These are phyloP conservation scores for Valencia hispanica DNA, from an alignment of 2,797 vertebrate species.

Conservation along the genomic window DNA sequence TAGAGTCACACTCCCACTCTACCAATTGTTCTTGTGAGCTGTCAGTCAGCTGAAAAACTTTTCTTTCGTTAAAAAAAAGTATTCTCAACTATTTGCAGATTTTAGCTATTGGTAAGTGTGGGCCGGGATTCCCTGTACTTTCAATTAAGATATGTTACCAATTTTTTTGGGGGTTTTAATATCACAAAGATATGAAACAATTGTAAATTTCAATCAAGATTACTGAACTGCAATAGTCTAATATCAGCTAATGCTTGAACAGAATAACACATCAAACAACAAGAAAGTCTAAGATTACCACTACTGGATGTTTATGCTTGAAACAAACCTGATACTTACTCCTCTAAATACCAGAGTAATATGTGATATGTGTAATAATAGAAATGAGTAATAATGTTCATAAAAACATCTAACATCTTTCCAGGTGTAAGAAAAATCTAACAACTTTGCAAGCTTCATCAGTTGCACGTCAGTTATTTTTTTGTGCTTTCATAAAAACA, in stretches of 20 bases:
- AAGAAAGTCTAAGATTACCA: not conserved
- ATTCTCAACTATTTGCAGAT: no score
- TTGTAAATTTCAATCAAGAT: not conserved
- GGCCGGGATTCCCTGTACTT: no score
- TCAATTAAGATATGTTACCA: not conserved
- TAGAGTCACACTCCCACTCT: not conserved
- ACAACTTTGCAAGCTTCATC: not conserved
- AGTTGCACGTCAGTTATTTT: slow-evolving; percentile 9
- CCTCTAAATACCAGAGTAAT: not conserved
- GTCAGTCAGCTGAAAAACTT: not conserved
- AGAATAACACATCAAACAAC: not conserved
- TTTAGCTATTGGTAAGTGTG: not conserved
- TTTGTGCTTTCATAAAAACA: slow-evolving; percentile 29
- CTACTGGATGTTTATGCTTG: not conserved
- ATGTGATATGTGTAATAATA: not conserved
- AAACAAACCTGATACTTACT: not conserved
- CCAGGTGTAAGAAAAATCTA: not conserved
- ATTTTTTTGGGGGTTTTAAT: not conserved
- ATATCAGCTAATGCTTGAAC: not conserved
- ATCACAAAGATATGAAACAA: not conserved
- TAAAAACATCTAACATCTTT: not conserved
- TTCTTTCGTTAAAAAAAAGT: not conserved
- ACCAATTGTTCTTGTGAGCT: not conserved
- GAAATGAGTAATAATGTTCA: not conserved
- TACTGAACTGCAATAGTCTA: not conserved